Percentiles rank a stretch among this genome's conserved stretches.
These are phyloP conservation scores for Ptychochromis oligacanthus DNA, from an alignment of 2,113 vertebrate species.

Conservation along the genomic window DNA sequence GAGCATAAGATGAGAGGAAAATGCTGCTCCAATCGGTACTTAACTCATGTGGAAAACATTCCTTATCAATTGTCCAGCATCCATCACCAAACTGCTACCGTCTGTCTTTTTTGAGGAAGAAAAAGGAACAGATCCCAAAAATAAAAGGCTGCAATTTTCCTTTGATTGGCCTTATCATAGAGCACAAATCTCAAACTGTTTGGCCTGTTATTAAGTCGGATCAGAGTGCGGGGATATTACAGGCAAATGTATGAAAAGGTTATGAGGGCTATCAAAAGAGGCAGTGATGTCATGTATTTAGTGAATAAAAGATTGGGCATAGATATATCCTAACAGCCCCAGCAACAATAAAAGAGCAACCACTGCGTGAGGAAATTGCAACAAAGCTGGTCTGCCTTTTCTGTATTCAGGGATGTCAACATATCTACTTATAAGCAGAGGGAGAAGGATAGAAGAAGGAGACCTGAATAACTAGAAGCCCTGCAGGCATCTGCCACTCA, in stretches of 20 bases:
- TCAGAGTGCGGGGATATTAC: conserved; percentile 27
- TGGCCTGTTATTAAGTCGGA: conserved; percentile 54
- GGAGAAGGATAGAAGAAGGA: conserved; percentile 26
- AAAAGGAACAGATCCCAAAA: conserved; percentile 49
- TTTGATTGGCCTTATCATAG: conserved; percentile 73
- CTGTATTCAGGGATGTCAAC: conserved; percentile 29
- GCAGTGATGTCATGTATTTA: conserved; percentile 20
- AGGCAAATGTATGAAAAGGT: conserved; percentile 30
- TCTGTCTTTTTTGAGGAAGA: conserved; percentile 53
- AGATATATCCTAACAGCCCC: conserved; percentile 16
- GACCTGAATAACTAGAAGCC: conserved; percentile 23
- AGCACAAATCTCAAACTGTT: conserved; percentile 50
- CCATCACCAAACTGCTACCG: conserved; percentile 74
- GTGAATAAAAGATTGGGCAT: conserved; percentile 6
- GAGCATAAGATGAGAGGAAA: conserved; percentile 47
- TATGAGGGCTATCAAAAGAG: conserved; percentile 21
- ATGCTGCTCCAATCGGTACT: conserved; percentile 28
- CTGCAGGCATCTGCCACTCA: conserved; percentile 65
- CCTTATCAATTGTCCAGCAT: conserved; percentile 67
- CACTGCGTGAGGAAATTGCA: conserved; percentile 11
- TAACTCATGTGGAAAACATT: conserved; percentile 78
- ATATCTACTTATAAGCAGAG: conserved; percentile 44
- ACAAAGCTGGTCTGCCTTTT: not conserved
- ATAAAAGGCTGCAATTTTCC: conserved; percentile 52
- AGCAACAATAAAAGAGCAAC: conserved; percentile 4